These are phyloP conservation scores for Drosophila busckii DNA, from an alignment of 1,140 invertebrate genomes.

Conservation along the genomic window DNA sequence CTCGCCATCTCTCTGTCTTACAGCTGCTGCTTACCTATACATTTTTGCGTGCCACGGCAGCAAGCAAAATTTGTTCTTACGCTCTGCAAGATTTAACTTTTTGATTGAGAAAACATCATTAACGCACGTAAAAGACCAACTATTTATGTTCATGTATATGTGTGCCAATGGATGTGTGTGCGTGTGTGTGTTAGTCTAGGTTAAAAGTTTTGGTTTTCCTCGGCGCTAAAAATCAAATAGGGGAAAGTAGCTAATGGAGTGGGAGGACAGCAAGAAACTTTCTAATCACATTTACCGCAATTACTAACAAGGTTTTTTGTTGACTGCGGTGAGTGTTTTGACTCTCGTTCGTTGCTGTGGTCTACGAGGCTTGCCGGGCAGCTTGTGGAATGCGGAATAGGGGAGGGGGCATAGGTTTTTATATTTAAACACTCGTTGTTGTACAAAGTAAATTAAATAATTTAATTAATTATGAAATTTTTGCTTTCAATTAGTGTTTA, in stretches of 20 bases:
- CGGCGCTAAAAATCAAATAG: conserved; percentile 72
- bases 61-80: conserved; percentile 55
- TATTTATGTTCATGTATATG: conserved; percentile 48
- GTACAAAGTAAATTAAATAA: conserved; percentile 70
- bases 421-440: conserved; percentile 5
- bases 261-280: conserved; percentile 45
- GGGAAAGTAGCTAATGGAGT: conserved; percentile 50
- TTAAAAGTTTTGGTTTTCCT: conserved; percentile 69
- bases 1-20: neutral
- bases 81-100: conserved; percentile 72
- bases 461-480: conserved; percentile 73
- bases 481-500: conserved; percentile 31
- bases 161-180: neutral
- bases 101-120: conserved; percentile 77
- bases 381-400: neutral
- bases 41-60: conserved; percentile 52
- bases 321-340: conserved; percentile 36
- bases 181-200: conserved; percentile 30
- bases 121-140: conserved; percentile 75
- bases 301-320: conserved; percentile 77
- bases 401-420: neutral
- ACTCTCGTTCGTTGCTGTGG: conserved; percentile 2
- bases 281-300: conserved; percentile 76
- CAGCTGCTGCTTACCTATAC: conserved; percentile 19
- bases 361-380: neutral